Evolutionary conservation across 2,888 invertebrate genomes (phyloP), one percentile per base, ranked within the genome.

Genomic region (Archips xylosteana): DNA sequence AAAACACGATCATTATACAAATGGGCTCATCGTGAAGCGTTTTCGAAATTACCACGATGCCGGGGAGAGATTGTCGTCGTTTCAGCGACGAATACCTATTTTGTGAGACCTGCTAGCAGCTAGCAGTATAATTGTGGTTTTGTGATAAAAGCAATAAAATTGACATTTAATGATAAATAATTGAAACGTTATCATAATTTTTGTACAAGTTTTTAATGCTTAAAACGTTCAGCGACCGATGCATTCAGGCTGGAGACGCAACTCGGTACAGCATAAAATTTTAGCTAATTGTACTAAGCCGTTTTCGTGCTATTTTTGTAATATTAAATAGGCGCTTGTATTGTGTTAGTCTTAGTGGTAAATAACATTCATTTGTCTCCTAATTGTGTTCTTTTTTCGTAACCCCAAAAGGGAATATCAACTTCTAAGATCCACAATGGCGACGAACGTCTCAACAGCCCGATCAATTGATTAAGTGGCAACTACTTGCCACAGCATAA

Each of bases 131-230:
- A 93, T 89, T 87, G 91, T 88, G 85, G 88, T 91, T 90, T 91
- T 93, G 94, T 94, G 94, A 93, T 94, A 93, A 87, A 85, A 88
- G 92, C 92, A 94, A 94, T 93, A 88, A 90, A 93, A 93, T 94
- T 92, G 92, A 89, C 83, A 87, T 85, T 89, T 87, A 88, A 86
- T 84, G 82, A 76, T 70, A 66, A 75, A 86, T 85, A 85, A 85
- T 88, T 82, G 85, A 85, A 86, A 83, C 82, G 83, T 88, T 87
- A 89, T 85, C 81, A 85, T 89, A 90, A 87, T 89, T 91, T 89
- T 92, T 92, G 88, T 91, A 92, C 89, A 86, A 88, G 86, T 88
- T 90, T 90, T 88, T 86, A 83, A 88, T 83, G 83, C 85, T 84
- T 79, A 80, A 78, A 77, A 78, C 77, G 80, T 80, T 75, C 79